A percentile compares a stretch with the other conserved stretches of the same genome.
These are phyloP conservation scores for Neoarius graeffei DNA, from an alignment of 2,113 vertebrate species.

Conservation along the genomic window DNA sequence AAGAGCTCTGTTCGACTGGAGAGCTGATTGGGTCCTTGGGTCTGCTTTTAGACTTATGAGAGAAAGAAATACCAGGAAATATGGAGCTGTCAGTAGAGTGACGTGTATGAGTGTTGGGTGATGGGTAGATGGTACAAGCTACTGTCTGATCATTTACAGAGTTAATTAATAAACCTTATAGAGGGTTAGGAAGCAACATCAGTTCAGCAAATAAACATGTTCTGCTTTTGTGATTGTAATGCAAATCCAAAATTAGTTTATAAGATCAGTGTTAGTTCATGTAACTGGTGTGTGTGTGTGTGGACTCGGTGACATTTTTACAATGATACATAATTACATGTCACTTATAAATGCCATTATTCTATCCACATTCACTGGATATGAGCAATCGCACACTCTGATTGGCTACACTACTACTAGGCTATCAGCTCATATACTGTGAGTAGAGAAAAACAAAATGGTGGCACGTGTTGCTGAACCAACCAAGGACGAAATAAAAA, in stretches of 20 bases:
- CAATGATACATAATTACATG: neutral
- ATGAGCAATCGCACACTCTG: too few species aligned
- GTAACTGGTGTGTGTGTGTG: neutral
- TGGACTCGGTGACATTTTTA: neutral
- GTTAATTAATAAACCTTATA: neutral
- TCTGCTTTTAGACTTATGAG: constrained; percentile 9
- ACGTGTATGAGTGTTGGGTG: neutral
- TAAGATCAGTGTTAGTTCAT: neutral
- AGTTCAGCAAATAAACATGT: neutral
- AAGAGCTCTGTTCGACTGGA: constrained; percentile 7
- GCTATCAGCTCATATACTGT: too few species aligned
- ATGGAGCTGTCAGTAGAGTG: constrained; percentile 21
- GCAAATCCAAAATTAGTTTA: neutral
- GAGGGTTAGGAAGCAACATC: neutral
- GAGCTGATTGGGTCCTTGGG: constrained; percentile 46
- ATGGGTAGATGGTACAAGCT: neutral
- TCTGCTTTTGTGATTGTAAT: neutral
- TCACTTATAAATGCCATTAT: neutral
- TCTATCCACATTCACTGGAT: neutral
- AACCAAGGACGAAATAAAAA: too few species aligned
- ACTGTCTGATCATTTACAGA: neutral
- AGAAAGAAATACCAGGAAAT: constrained; percentile 21
- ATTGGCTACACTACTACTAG: too few species aligned
- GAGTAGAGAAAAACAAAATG: too few species aligned
- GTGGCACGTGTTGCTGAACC: too few species aligned